Evolutionary conservation across 2,888 invertebrate genomes (phyloP).

Genomic region (Tanytarsus gracilentus): DNA sequence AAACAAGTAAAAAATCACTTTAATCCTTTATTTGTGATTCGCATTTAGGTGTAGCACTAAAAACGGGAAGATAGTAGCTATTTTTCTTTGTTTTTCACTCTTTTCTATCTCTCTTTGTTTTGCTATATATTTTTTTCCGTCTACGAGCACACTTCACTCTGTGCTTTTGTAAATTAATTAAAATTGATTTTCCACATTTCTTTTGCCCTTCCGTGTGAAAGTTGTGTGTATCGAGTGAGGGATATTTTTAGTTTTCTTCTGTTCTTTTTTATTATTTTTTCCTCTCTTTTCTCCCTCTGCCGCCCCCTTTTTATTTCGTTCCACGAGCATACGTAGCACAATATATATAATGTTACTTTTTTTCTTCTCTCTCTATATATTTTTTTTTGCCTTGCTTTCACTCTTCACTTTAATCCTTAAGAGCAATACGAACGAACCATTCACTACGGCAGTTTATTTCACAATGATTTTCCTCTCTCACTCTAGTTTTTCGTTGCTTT

Average conservation of each 20-base stretch:
- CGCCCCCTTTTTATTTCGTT: not conserved
- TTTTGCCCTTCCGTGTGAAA: conserved; percentile 22
- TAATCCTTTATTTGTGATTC: no score
- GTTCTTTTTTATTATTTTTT: not conserved
- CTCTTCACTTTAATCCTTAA: conserved; percentile 3
- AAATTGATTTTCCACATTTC: conserved; percentile 29
- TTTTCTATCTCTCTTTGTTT: no score
- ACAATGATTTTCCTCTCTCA: conserved; percentile 18
- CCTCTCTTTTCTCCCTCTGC: not conserved
- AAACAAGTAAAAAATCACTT: no score
- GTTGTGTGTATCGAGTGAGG: conserved; percentile 18
- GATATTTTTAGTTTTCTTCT: conserved; percentile 26
- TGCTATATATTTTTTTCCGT: no score
- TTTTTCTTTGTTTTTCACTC: no score
- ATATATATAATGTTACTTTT: not conserved
- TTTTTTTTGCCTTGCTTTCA: conserved; percentile 1
- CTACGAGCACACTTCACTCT: not conserved
- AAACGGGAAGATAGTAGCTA: no score
- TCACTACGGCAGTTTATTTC: conserved; percentile 28
- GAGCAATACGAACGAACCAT: conserved; percentile 17
- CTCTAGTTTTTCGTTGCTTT: not conserved
- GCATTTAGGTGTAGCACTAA: no score
- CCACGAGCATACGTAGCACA: not conserved
- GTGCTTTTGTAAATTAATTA: conserved; percentile 29
- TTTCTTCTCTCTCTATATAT: not conserved